Percentiles rank a stretch among this genome's conserved stretches.
phyloP scores from a whole-genome alignment of 1,140 invertebrate species.

The Eurosta solidaginis region DNA sequence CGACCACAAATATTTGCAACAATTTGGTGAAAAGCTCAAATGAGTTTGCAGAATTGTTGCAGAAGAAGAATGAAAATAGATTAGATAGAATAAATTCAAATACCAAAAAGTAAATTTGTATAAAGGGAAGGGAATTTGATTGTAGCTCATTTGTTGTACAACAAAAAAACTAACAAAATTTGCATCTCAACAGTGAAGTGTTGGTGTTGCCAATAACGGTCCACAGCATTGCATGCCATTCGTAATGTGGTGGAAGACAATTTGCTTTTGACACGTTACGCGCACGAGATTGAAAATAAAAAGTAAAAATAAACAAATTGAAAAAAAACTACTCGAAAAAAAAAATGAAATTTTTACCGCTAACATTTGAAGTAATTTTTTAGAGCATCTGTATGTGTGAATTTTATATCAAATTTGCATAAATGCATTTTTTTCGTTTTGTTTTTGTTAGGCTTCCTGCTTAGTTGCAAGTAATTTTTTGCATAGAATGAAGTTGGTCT shows the following conservation, averaged over 20 bases:
- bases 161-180: too few species aligned
- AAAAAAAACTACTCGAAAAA: not conserved
- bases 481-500: not conserved
- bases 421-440: not conserved
- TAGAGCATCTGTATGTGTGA: not conserved
- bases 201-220: not conserved
- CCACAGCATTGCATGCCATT: not conserved
- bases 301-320: not conserved
- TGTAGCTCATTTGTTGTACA: conserved; percentile 7
- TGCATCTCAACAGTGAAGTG: not conserved
- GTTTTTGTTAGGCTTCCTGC: not conserved
- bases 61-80: too few species aligned
- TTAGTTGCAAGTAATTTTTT: not conserved
- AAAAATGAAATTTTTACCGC: not conserved
- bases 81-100: not conserved
- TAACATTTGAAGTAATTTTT: conserved; percentile 1
- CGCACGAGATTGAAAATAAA: not conserved
- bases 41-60: too few species aligned
- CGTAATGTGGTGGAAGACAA: not conserved
- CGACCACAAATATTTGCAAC: conserved; percentile 18
- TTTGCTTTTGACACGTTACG: conserved; percentile 16
- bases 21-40: not conserved
- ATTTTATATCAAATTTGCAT: not conserved
- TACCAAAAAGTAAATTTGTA: not conserved
- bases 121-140: conserved; percentile 13